Conservation (phyloP, 2,888 invertebrate species). For the Pteria penguin region DNA sequence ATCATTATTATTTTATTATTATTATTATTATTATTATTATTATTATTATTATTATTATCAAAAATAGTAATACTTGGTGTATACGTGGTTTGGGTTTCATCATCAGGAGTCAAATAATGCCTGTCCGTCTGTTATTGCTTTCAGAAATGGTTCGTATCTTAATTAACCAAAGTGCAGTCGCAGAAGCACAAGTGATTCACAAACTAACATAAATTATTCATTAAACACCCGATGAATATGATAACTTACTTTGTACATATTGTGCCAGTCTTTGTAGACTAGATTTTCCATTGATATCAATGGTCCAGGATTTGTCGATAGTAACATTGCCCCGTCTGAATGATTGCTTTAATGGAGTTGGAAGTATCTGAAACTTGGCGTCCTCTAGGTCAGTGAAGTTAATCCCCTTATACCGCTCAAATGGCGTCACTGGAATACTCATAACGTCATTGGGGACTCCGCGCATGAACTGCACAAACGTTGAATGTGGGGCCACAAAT, state of each 20-base stretch:
- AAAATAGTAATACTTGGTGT: no score
- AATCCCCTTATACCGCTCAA: constrained; percentile 29
- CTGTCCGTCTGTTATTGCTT: no score
- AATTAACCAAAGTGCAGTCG: no score
- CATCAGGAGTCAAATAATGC: no score
- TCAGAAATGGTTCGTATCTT: no score
- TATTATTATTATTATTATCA: no score
- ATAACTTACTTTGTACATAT: constrained; percentile 29
- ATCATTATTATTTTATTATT: no score
- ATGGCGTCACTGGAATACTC: constrained; percentile 29
- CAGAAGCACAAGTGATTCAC: no score
- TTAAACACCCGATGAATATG: not conserved
- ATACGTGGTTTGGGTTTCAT: no score
- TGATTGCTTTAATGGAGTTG: constrained; percentile 22
- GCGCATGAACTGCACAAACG: constrained; percentile 39
- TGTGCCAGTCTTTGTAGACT: constrained; percentile 26
- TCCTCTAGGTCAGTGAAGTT: constrained; percentile 26
- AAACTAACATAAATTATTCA: not conserved
- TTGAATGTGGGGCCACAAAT: constrained; percentile 31
- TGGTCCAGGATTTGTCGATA: constrained; percentile 39
- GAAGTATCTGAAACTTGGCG: constrained; percentile 26
- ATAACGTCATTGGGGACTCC: constrained; percentile 31
- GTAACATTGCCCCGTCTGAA: constrained; percentile 7
- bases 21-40: no score
- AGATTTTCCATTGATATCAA: constrained; percentile 21